A percentile compares a stretch with the other conserved stretches of the same genome.
Conservation (phyloP, 1,140 invertebrate species). For the Diplogasteroides magnus region DNA sequence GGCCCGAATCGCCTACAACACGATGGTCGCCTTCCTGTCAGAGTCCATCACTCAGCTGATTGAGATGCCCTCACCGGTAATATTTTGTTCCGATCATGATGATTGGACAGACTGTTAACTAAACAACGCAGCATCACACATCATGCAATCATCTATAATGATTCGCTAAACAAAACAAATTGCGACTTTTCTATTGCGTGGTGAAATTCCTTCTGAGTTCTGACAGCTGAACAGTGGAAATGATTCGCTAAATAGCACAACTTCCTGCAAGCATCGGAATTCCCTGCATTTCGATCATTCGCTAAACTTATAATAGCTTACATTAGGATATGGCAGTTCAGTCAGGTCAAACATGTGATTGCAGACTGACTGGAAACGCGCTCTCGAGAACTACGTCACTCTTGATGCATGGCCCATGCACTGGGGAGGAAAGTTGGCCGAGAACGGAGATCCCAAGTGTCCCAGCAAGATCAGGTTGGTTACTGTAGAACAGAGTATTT, state of each 20-base stretch:
- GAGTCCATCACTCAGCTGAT: constrained; percentile 49
- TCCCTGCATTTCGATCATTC: not conserved
- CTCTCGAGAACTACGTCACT: constrained; percentile 47
- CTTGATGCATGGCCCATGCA: constrained; percentile 53
- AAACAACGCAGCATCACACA: too few species aligned
- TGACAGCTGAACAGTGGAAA: too few species aligned
- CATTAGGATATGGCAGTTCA: too few species aligned
- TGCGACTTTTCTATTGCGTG: too few species aligned
- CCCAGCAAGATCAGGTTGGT: constrained; percentile 41
- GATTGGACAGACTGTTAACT: too few species aligned
- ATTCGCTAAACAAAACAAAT: too few species aligned
- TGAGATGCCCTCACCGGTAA: constrained; percentile 50
- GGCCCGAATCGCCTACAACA: constrained; percentile 51
- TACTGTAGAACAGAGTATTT: too few species aligned
- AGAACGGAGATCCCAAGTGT: constrained; percentile 55
- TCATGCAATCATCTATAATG: too few species aligned
- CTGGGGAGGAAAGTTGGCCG: constrained; percentile 48
- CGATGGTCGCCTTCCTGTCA: constrained; percentile 51
- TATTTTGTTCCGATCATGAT: not conserved
- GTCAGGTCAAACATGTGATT: not conserved
- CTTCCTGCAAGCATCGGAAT: too few species aligned
- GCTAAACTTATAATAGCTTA: not conserved
- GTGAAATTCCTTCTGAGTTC: too few species aligned
- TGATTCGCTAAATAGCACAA: too few species aligned
- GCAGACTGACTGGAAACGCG: constrained; percentile 45